Evolutionary conservation across 2,888 invertebrate species (phyloP), one percentile per base, ranked within the genome.

Genomic region (Drosophila mercatorum): DNA sequence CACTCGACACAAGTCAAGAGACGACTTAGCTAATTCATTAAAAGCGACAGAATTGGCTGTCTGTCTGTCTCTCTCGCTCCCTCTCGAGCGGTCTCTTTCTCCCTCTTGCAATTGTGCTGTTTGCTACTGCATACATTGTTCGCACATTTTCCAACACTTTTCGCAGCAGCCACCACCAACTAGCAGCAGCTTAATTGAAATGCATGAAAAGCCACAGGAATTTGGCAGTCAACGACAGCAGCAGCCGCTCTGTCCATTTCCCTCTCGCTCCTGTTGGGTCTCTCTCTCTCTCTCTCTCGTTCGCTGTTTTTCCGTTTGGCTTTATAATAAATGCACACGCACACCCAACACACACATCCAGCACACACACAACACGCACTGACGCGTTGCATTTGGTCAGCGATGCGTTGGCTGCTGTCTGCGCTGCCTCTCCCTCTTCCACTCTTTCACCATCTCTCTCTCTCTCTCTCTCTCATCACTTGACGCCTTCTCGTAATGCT

Each of bases 171-270:
- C 53, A 72, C 36, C 65, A 43, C 40, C 74, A 78, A 66, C 77
- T 68, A 69, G 72, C 78, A 75, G 68, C 65, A 76, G 74, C 88
- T 78, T 84, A 84, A 84, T 84, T 84, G 89, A 84, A 84, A 89
- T 84, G 88, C 88, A 89, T 84, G 84, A 83, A 87, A 89, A 78
- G 88, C 88, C 88, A 78, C 81, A 83, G 76, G 88, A 78, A 87
- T 83, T 89, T 83, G 88, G 73, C 81, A 83, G 75, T 77, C 82
- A 84, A 72, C 86, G 79, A 84, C 82, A 78, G 75, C 72, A 72
- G 62, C 65, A 53, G 62, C 64, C 40, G 12, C 14, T 38, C 40
- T 57, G 22, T 41, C 52, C 64, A 40, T 41, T 41, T 36, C 22
- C 12, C 31, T 11, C 28, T 46, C 55, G 11, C 56, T 17, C 17